Conservation (phyloP, 2,888 invertebrate species). For the Megastigmus dorsalis region DNA sequence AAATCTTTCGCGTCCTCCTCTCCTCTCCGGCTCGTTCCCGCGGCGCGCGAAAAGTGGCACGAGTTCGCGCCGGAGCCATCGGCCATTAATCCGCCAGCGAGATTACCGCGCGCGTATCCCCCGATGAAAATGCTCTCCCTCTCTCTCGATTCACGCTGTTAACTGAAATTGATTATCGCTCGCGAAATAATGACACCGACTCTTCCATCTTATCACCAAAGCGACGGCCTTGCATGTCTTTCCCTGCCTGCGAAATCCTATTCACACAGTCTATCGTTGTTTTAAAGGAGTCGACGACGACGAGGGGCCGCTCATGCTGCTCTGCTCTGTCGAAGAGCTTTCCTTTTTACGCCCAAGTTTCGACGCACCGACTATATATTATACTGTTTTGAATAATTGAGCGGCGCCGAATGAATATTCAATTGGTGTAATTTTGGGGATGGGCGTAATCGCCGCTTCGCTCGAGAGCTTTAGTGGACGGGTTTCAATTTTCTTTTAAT, state of each 20-base stretch:
- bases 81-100: constrained; percentile 25
- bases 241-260: not conserved
- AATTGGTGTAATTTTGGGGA: not conserved
- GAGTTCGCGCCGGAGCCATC: no score
- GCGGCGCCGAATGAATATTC: not conserved
- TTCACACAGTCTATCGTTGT: no score
- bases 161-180: constrained; percentile 67
- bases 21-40: not conserved
- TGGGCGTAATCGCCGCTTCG: no score
- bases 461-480: no score
- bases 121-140: not conserved
- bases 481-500: no score
- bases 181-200: constrained; percentile 61
- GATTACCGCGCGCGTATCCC: constrained; percentile 13
- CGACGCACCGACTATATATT: no score
- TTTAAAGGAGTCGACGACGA: not conserved
- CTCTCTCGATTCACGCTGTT: constrained; percentile 54
- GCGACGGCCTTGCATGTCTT: not conserved
- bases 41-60: not conserved
- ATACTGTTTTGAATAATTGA: constrained; percentile 3
- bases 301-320: no score
- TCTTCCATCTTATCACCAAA: no score
- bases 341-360: no score
- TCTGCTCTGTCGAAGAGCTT: no score
- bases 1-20: no score